Conservation (phyloP, 2,113 vertebrate genomes). For the Oreochromis tanganicae region DNA sequence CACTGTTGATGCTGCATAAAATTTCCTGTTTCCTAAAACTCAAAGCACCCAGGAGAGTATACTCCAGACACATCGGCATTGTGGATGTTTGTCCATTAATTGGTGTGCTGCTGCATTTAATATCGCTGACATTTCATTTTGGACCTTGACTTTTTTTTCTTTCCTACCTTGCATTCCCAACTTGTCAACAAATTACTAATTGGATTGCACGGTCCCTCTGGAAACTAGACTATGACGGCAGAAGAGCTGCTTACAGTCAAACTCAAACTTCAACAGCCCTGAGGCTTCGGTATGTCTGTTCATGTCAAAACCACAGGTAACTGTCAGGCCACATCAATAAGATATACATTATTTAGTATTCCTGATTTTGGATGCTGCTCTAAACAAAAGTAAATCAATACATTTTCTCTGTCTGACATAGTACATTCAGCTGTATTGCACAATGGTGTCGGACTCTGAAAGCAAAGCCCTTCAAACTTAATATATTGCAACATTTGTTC, state of each 20-base stretch:
- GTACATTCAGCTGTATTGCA: background rate
- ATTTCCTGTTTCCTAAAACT: background rate
- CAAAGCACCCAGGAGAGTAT: background rate
- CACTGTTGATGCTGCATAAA: background rate
- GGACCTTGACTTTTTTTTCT: background rate
- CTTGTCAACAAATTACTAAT: slow-evolving; percentile 44
- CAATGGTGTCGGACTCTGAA: background rate
- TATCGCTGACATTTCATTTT: slow-evolving; percentile 8
- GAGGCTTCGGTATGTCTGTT: background rate
- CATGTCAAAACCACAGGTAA: slow-evolving; percentile 3
- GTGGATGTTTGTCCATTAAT: background rate
- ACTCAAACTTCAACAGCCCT: background rate
- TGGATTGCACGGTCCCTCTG: background rate
- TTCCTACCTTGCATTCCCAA: background rate
- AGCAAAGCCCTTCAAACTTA: background rate
- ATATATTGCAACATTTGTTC: background rate
- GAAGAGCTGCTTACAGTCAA: slow-evolving; percentile 1
- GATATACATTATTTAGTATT: slow-evolving; percentile 24
- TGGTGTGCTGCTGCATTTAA: background rate
- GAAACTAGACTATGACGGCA: slow-evolving; percentile 23
- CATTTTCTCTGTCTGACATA: background rate
- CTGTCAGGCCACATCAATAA: background rate
- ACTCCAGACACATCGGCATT: background rate
- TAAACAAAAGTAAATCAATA: background rate
- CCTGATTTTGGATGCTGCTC: background rate